phyloP scores from a whole-genome alignment of 2,797 vertebrate species.

The Spinus olivaceus region DNA sequence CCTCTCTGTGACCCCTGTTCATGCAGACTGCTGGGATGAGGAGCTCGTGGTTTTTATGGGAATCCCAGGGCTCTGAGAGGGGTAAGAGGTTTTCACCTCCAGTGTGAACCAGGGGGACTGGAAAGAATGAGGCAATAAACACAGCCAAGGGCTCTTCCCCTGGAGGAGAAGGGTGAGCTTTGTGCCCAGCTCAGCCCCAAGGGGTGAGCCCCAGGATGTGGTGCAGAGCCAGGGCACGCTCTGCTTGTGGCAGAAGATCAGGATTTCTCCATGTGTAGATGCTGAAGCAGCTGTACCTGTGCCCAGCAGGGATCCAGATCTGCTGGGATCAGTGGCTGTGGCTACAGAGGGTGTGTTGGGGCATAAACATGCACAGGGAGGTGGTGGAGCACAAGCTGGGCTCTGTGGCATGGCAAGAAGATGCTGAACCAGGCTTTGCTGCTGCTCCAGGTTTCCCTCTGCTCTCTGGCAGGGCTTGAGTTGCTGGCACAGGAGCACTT shows the following conservation, averaged over 20 bases:
- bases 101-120: background rate
- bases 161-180: background rate
- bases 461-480: background rate
- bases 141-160: accelerated
- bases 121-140: background rate
- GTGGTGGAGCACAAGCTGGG: background rate
- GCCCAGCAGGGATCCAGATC: background rate
- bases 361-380: accelerated
- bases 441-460: background rate
- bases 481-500: background rate
- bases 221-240: background rate
- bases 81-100: background rate
- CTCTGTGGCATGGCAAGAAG: background rate
- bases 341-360: background rate
- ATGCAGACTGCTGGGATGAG: accelerated
- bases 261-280: background rate
- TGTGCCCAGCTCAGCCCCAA: background rate
- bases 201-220: background rate
- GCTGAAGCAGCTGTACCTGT: background rate
- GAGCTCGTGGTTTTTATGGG: background rate
- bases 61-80: background rate
- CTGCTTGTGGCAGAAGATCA: background rate
- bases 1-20: background rate
- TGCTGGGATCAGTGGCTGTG: background rate
- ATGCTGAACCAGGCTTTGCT: background rate